These are phyloP conservation scores for Telmatochromis sp. DNA, from an alignment of 2,113 vertebrate genomes.

Conservation along the genomic window DNA sequence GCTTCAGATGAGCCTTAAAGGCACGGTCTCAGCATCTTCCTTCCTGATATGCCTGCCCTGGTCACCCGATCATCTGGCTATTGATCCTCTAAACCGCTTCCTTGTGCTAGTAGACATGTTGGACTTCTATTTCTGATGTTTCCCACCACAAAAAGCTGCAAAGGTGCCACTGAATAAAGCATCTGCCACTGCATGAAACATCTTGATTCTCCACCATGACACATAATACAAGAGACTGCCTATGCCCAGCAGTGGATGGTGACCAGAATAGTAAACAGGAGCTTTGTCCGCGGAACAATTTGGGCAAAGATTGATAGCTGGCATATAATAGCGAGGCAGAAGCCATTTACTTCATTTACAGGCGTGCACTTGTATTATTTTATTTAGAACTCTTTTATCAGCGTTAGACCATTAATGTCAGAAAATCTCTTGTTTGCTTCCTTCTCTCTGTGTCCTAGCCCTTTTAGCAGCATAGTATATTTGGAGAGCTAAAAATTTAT, in stretches of 20 bases:
- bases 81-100: constrained; percentile 80
- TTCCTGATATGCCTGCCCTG: constrained; percentile 50
- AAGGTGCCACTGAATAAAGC: constrained; percentile 58
- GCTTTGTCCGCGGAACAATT: constrained; percentile 42
- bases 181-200: constrained; percentile 48
- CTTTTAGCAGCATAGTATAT: constrained; percentile 18
- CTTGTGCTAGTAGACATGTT: constrained; percentile 73
- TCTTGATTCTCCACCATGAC: constrained; percentile 43
- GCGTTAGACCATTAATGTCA: constrained; percentile 27
- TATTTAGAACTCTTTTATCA: constrained; percentile 33
- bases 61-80: constrained; percentile 76
- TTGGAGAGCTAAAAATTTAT: neutral
- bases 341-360: constrained; percentile 33
- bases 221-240: constrained; percentile 46
- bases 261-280: constrained; percentile 51
- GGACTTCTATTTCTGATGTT: constrained; percentile 69
- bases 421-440: constrained; percentile 27
- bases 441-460: neutral
- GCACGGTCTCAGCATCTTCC: constrained; percentile 27
- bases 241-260: constrained; percentile 13
- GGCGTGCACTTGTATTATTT: constrained; percentile 23
- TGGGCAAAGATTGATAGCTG: constrained; percentile 41
- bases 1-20: constrained; percentile 59
- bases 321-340: constrained; percentile 13
- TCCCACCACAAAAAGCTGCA: constrained; percentile 64